phyloP scores from a whole-genome alignment of 2,888 invertebrate species.

The Agrochola macilenta region DNA sequence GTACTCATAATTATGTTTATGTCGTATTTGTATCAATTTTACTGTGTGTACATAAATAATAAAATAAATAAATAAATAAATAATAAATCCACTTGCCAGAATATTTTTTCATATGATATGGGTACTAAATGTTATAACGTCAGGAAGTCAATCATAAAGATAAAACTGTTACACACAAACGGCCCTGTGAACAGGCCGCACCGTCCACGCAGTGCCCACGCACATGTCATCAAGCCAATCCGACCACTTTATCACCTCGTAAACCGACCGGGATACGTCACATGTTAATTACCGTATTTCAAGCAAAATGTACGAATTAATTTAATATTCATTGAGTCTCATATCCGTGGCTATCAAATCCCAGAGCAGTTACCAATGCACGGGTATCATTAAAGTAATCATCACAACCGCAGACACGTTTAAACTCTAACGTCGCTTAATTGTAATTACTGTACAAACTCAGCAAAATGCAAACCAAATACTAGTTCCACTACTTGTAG shows the following conservation, averaged over 20 bases:
- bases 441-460: constrained; percentile 57
- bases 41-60: too few species aligned
- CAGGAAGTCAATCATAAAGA: constrained; percentile 77
- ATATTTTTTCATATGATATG: constrained; percentile 2
- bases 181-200: constrained; percentile 61
- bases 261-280: constrained; percentile 76
- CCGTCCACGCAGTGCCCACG: constrained; percentile 51
- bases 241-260: constrained; percentile 81
- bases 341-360: constrained; percentile 77
- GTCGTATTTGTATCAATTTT: too few species aligned
- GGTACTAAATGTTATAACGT: constrained; percentile 22
- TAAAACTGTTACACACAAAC: constrained; percentile 72
- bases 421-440: constrained; percentile 53
- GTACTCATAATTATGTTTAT: too few species aligned
- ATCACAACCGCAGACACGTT: constrained; percentile 60
- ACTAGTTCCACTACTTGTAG: constrained; percentile 20
- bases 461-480: constrained; percentile 46
- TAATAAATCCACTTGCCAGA: background rate
- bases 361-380: constrained; percentile 69
- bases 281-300: constrained; percentile 82
- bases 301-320: constrained; percentile 80
- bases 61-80: too few species aligned
- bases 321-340: constrained; percentile 79
- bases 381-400: constrained; percentile 70
- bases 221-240: constrained; percentile 71